A percentile compares a stretch with the other conserved stretches of the same genome.
These are phyloP conservation scores for Meloidogyne chitwoodi DNA, from an alignment of 1,140 invertebrate species.

Conservation along the genomic window DNA sequence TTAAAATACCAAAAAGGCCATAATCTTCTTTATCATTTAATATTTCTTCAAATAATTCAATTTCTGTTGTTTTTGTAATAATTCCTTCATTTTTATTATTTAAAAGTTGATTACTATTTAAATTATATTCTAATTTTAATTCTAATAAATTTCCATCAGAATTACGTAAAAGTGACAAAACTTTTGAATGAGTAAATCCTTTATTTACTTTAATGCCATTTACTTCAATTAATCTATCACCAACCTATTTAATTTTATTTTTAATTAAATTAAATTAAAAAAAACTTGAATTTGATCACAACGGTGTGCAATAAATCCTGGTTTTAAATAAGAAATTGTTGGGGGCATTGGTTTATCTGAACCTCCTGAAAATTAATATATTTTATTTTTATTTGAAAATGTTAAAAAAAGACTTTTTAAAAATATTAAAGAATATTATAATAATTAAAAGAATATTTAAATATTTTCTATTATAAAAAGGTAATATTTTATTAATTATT, in stretches of 20 bases:
- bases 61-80: constrained; percentile 65
- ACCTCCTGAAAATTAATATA: constrained; percentile 63
- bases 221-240: constrained; percentile 74
- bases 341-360: constrained; percentile 65
- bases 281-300: constrained; percentile 63
- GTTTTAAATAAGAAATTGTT: constrained; percentile 65
- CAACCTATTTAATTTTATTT: constrained; percentile 67
- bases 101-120: constrained; percentile 54
- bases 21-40: background rate
- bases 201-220: constrained; percentile 73
- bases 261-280: constrained; percentile 12
- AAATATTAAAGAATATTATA: too few relatives aligned
- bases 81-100: constrained; percentile 52
- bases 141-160: constrained; percentile 69
- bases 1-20: constrained; percentile 19
- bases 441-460: too few relatives aligned
- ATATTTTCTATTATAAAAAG: too few relatives aligned
- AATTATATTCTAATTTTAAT: constrained; percentile 76
- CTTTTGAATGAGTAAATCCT: constrained; percentile 74
- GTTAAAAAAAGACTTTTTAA: background rate
- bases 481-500: too few relatives aligned
- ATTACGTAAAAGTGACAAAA: constrained; percentile 73
- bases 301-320: constrained; percentile 66
- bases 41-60: constrained; percentile 11
- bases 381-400: constrained; percentile 27